Evolutionary conservation across 2,888 invertebrate species (phyloP), one percentile per base, ranked within the genome.

Genomic region (Caprella mutica): DNA sequence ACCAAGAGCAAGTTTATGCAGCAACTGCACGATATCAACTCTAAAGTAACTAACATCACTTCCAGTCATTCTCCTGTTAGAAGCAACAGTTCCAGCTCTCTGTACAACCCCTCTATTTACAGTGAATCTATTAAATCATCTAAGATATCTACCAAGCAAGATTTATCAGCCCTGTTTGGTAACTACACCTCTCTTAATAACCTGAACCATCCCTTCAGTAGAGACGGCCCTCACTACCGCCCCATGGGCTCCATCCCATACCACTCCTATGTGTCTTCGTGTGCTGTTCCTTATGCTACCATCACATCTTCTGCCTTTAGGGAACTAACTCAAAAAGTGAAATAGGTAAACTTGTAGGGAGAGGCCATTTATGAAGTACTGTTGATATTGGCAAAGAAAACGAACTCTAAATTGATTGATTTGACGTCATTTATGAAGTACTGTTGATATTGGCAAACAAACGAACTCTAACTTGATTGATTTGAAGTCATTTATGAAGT

Each of bases 281-380:
- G 35, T 12, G 55, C 57, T 27, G 38, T 52, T 5, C 58, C 57
- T 5, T 57, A 61, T 52, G 55, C 61, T 26, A 61, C 61, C 12
- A 61, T 61, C 29, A 55, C 61, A n/a, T 61, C 61, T 27, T 46
- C 58, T n/a, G 61, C 61, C n/a, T 61, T 58, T 24, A 55, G 61
- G 26, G 58, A 61, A 42, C 52, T 61, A 21, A 43, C 57, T n/a
- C 61, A 61, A 26, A 55, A 55, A n/a, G 61, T 61, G 5, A 61
- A 61, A 35, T 61, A 58, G 51, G 27, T 12, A n/a, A 0, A 21
- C 8, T n/a, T 3, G 24, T 17, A n/a, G n/a, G n/a, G n/a, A n/a
- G n/a, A n/a, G n/a, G n/a, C n/a, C n/a, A n/a, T n/a, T n/a, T n/a
- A n/a, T n/a, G n/a, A n/a, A n/a, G n/a, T n/a, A n/a, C n/a, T n/a